Percentiles rank a stretch among this genome's conserved stretches.
These are phyloP conservation scores for Stylophora pistillata DNA, from an alignment of 64 coral and sea anemone species.

Conservation along the genomic window DNA sequence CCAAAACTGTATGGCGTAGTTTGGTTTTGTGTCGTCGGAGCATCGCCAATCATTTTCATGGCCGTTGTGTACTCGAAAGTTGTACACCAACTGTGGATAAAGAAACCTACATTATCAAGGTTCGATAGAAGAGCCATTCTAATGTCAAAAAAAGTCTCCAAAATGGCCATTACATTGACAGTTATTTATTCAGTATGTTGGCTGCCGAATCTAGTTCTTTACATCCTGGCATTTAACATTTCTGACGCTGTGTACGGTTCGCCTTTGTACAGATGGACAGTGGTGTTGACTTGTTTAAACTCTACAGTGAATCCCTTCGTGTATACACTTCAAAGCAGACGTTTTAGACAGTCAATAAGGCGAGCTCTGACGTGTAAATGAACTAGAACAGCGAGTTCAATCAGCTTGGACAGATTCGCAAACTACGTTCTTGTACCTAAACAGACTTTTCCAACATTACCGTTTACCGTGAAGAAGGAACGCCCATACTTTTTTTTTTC, in stretches of 20 bases:
- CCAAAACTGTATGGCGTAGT: constrained; percentile 24
- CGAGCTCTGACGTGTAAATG: constrained; percentile 16
- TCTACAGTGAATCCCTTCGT: constrained; percentile 82
- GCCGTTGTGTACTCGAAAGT: constrained; percentile 19
- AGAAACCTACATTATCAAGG: not conserved
- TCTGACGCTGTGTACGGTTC: constrained; percentile 51
- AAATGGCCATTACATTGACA: constrained; percentile 59
- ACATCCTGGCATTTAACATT: constrained; percentile 59
- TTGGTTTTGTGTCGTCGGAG: constrained; percentile 18
- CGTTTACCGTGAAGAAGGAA: too few species aligned
- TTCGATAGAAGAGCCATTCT: constrained; percentile 2
- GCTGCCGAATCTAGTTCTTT: constrained; percentile 63
- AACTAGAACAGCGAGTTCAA: not conserved
- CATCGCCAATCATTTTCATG: not conserved
- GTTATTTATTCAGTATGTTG: constrained; percentile 58
- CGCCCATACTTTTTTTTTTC: too few species aligned
- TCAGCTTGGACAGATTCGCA: not conserved
- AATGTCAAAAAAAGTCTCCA: constrained; percentile 44
- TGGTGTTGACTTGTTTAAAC: constrained; percentile 62
- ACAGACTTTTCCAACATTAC: too few species aligned
- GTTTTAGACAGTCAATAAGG: constrained; percentile 69
- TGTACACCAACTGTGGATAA: constrained; percentile 22
- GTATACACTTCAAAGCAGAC: constrained; percentile 72
- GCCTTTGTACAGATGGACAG: constrained; percentile 49
- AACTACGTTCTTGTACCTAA: too few species aligned